phyloP scores from a whole-genome alignment of 30 jellyfish, hydroid and myxozoan genomes.

The Chrysaora quinquecirrha region DNA sequence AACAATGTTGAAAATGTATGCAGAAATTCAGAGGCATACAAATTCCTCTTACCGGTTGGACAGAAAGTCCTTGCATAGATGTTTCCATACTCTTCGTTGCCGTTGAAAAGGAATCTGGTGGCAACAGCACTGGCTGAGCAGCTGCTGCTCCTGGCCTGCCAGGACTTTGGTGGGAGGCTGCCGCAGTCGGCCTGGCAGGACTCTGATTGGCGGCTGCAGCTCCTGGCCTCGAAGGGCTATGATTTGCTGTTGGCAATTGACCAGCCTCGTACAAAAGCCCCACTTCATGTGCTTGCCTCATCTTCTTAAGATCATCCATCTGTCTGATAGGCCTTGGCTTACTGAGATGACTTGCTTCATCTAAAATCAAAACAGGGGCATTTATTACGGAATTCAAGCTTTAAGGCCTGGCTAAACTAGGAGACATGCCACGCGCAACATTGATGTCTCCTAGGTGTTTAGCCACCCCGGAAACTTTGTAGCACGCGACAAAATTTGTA shows the following conservation, averaged over 20 bases:
- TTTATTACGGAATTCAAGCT: background rate
- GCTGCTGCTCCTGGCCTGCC: background rate
- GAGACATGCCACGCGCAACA: too few relatives aligned
- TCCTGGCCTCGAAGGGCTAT: too few relatives aligned
- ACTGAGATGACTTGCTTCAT: background rate
- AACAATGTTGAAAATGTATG: too few relatives aligned
- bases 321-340: constrained; percentile 50
- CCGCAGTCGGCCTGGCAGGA: constrained; percentile 7
- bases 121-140: background rate
- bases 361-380: background rate
- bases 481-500: too few relatives aligned
- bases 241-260: constrained; percentile 30
- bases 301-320: constrained; percentile 1
- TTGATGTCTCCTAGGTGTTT: background rate
- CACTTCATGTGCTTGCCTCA: constrained; percentile 67
- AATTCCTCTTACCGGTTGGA: too few relatives aligned
- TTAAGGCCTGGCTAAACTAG: too few relatives aligned
- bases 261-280: constrained; percentile 66
- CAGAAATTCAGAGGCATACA: too few relatives aligned
- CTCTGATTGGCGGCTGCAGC: background rate
- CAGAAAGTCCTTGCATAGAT: too few relatives aligned
- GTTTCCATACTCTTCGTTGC: too few relatives aligned
- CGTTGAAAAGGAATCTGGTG: background rate
- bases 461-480: background rate
- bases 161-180: background rate